phyloP scores from a whole-genome alignment of 2,888 invertebrate genomes.

The Dugesia japonica region DNA sequence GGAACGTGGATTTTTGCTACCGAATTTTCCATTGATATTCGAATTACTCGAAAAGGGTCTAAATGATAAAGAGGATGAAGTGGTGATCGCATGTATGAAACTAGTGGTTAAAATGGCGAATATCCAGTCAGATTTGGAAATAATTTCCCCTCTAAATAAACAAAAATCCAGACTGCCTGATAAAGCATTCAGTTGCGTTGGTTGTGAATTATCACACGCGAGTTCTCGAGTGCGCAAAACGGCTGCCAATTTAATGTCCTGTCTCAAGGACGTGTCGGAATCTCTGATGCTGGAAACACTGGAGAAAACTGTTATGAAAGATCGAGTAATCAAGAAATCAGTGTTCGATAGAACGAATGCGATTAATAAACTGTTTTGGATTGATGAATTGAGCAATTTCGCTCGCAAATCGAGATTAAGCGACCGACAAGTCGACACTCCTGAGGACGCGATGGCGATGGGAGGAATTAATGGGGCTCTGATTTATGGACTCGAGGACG shows the following conservation, averaged over 20 bases:
- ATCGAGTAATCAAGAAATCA: neutral
- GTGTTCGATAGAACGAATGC: neutral
- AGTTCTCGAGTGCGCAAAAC: neutral
- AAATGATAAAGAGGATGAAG: neutral
- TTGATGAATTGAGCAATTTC: neutral
- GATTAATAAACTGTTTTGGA: neutral
- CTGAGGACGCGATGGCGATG: neutral
- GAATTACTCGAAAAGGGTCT: neutral
- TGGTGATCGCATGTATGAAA: neutral
- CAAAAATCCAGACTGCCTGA: neutral
- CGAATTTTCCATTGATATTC: neutral
- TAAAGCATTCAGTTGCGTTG: neutral
- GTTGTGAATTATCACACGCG: neutral
- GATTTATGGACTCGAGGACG: constrained; percentile 22
- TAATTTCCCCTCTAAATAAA: neutral
- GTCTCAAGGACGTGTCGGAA: neutral
- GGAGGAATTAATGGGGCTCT: neutral
- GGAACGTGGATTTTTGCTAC: neutral
- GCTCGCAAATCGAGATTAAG: neutral
- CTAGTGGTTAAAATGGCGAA: neutral
- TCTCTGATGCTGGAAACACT: neutral
- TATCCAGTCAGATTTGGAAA: neutral
- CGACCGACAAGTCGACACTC: neutral
- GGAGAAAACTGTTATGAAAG: constrained; percentile 17
- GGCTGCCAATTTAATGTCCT: neutral